These are phyloP conservation scores for Myotis brandtii DNA, from an alignment of 2,113 vertebrate species.

Conservation along the genomic window DNA sequence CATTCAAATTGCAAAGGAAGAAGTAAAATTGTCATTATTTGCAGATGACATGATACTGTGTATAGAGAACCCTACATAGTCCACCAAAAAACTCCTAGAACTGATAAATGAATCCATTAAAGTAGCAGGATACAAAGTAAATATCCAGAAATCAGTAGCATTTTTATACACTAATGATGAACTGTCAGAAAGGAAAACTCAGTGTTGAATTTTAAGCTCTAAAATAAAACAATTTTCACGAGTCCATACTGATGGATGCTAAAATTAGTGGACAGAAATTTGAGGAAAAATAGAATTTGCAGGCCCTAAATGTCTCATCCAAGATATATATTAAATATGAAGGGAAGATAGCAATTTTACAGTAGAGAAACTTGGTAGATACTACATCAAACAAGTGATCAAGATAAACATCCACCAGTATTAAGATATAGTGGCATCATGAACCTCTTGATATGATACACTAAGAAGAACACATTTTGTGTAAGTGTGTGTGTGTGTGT, in stretches of 20 bases:
- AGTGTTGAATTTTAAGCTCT: not conserved
- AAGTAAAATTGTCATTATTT: not conserved
- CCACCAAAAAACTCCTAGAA: not conserved
- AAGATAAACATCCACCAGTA: not conserved
- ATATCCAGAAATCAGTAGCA: not conserved
- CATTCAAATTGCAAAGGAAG: not conserved
- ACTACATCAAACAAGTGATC: not conserved
- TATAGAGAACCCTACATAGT: not conserved
- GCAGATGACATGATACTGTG: not conserved
- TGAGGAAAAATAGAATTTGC: conserved; percentile 6
- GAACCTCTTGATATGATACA: not conserved
- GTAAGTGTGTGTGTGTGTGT: not conserved
- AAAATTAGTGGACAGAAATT: not conserved
- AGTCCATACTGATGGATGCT: not conserved
- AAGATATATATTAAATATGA: not conserved
- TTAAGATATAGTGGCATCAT: not conserved
- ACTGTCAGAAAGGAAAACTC: not conserved
- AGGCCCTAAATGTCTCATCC: not conserved
- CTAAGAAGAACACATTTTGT: not conserved
- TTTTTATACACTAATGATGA: not conserved
- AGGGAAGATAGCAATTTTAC: not conserved
- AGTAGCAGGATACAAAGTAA: not conserved
- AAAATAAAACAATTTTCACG: not conserved
- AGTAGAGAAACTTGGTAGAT: not conserved
- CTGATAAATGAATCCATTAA: not conserved